Evolutionary conservation across 2,797 vertebrate genomes (phyloP).

Genomic region (Sandelia bainsii): DNA sequence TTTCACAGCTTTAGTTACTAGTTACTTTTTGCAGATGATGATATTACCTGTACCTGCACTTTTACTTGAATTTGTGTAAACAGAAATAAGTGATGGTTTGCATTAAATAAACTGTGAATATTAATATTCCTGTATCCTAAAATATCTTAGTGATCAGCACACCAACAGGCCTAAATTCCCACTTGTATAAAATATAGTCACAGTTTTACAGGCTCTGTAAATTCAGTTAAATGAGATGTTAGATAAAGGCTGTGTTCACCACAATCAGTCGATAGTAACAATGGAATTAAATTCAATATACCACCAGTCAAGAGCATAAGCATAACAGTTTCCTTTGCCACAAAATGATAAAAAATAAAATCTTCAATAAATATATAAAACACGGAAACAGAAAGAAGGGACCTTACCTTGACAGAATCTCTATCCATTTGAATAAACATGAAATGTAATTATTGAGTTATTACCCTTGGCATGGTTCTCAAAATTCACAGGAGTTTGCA

Average conservation of each 20-base stretch:
- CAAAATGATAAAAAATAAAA: not conserved
- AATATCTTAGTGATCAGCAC: not conserved
- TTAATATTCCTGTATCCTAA: not conserved
- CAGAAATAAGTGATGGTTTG: not conserved
- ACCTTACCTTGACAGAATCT: no score
- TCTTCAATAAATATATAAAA: not conserved
- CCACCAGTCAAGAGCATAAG: not conserved
- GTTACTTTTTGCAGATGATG: no score
- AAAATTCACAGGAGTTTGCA: not conserved
- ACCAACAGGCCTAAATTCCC: not conserved
- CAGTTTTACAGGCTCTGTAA: not conserved
- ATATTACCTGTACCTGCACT: no score
- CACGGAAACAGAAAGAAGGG: not conserved
- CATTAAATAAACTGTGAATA: not conserved
- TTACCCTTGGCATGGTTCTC: not conserved
- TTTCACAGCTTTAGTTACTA: no score
- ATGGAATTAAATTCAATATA: not conserved
- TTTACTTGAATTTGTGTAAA: not conserved
- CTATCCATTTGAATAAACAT: not conserved
- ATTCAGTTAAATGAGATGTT: not conserved
- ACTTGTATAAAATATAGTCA: not conserved
- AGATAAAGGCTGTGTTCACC: not conserved
- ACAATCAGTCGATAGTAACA: not conserved
- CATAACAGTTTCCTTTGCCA: not conserved
- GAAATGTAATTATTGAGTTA: not conserved